Conservation (phyloP, 2,113 vertebrate species). For the Larimichthys crocea region DNA sequence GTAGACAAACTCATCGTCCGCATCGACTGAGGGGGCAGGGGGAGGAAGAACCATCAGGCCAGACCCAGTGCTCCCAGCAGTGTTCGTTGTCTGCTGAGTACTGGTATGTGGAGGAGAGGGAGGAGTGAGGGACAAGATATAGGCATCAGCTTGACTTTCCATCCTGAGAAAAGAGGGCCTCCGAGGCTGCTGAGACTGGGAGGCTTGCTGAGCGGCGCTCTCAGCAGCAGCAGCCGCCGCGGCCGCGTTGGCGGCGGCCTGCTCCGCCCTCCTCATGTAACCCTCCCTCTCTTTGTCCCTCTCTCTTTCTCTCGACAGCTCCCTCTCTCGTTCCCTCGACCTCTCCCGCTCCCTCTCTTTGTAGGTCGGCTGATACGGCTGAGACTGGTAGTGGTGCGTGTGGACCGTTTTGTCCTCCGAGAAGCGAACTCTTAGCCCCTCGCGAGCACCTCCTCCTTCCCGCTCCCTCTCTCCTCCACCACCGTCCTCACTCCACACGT, state of each 20-base stretch:
- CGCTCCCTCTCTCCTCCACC: constrained; percentile 80
- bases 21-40: constrained; percentile 91
- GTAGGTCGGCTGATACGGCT: constrained; percentile 77
- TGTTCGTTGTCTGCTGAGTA: constrained; percentile 54
- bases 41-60: constrained; percentile 91
- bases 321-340: constrained; percentile 75
- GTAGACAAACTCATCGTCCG: constrained; percentile 92
- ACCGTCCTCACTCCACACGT: constrained; percentile 77
- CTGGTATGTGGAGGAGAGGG: constrained; percentile 77
- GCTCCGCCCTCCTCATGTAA: constrained; percentile 78
- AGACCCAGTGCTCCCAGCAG: constrained; percentile 73
- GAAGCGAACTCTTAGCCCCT: constrained; percentile 88
- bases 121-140: constrained; percentile 83
- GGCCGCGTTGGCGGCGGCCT: constrained; percentile 53
- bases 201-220: constrained; percentile 49
- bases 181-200: constrained; percentile 74
- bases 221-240: constrained; percentile 66
- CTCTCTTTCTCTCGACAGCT: constrained; percentile 72
- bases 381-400: constrained; percentile 84
- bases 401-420: constrained; percentile 85
- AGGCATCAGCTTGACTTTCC: constrained; percentile 82
- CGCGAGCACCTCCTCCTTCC: constrained; percentile 78
- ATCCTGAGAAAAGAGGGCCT: constrained; percentile 83
- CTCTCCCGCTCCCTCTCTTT: constrained; percentile 74
- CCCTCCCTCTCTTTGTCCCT: constrained; percentile 77